These are phyloP conservation scores for Tetranychus piercei DNA, from an alignment of 2,888 invertebrate species.

Conservation along the genomic window DNA sequence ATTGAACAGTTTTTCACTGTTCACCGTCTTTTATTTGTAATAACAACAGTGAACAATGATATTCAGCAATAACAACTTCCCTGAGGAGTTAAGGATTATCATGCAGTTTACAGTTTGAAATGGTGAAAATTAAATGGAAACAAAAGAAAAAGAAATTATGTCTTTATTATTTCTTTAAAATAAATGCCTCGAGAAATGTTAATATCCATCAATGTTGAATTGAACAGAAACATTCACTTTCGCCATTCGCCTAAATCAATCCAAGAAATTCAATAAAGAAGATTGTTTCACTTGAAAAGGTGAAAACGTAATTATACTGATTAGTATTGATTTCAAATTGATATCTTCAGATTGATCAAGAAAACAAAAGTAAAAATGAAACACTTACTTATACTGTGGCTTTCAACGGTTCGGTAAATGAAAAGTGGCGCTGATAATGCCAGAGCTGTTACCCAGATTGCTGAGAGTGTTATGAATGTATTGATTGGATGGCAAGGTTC, in stretches of 20 bases:
- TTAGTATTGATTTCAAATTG: not conserved
- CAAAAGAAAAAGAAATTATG: not conserved
- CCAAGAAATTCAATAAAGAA: no score
- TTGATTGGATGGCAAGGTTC: constrained; percentile 49
- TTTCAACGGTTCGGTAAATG: constrained; percentile 46
- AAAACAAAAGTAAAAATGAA: no score
- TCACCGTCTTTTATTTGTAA: no score
- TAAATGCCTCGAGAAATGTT: not conserved
- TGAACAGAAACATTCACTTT: no score
- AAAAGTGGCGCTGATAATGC: constrained; percentile 59
- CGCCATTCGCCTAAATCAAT: no score
- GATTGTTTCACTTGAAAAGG: no score
- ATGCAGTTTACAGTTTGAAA: not conserved
- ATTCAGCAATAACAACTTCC: not conserved
- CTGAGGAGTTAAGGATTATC: not conserved
- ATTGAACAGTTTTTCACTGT: no score
- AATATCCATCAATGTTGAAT: not conserved
- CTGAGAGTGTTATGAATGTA: constrained; percentile 48
- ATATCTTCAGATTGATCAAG: not conserved
- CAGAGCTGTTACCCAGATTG: constrained; percentile 47
- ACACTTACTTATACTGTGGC: not conserved
- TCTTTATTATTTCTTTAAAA: not conserved
- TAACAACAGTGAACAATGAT: no score
- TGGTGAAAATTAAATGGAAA: not conserved
- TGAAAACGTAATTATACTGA: no score